Percentiles rank a stretch among this genome's conserved stretches.
phyloP scores from a whole-genome alignment of 2,888 invertebrate species.

The Temnothorax rugatulus region DNA sequence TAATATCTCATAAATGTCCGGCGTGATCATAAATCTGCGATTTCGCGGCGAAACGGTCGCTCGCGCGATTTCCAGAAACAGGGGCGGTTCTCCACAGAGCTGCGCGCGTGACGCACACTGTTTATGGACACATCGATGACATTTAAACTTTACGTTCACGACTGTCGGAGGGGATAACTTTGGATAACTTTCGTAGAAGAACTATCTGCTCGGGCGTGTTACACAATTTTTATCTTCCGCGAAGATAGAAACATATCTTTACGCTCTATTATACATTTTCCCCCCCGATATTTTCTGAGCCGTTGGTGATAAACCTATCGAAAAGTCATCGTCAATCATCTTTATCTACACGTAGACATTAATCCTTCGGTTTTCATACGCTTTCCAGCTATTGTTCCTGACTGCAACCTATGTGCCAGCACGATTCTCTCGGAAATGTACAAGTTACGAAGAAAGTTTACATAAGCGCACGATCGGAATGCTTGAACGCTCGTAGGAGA shows the following conservation, averaged over 20 bases:
- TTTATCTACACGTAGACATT: not conserved
- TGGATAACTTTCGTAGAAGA: not conserved
- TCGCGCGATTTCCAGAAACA: constrained; percentile 62
- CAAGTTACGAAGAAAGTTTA: not conserved
- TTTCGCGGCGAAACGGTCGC: constrained; percentile 66
- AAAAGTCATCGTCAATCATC: not conserved
- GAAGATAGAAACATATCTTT: not conserved
- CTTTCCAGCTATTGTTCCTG: not conserved
- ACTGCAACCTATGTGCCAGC: not conserved
- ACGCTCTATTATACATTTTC: not conserved
- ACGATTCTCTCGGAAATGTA: not conserved
- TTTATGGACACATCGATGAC: constrained; percentile 36
- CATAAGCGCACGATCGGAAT: constrained; percentile 6
- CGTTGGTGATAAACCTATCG: not conserved
- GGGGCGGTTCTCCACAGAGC: constrained; percentile 7
- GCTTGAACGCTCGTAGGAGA: not conserved
- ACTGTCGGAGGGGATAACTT: not conserved
- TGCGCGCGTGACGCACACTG: not conserved
- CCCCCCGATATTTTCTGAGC: no score
- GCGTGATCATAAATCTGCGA: constrained; percentile 66
- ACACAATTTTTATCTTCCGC: not conserved
- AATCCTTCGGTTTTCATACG: not conserved
- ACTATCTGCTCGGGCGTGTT: not conserved
- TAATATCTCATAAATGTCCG: constrained; percentile 62
- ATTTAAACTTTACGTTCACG: constrained; percentile 40